phyloP scores from a whole-genome alignment of 2,888 invertebrate species.

The Dysmachus trigonus region DNA sequence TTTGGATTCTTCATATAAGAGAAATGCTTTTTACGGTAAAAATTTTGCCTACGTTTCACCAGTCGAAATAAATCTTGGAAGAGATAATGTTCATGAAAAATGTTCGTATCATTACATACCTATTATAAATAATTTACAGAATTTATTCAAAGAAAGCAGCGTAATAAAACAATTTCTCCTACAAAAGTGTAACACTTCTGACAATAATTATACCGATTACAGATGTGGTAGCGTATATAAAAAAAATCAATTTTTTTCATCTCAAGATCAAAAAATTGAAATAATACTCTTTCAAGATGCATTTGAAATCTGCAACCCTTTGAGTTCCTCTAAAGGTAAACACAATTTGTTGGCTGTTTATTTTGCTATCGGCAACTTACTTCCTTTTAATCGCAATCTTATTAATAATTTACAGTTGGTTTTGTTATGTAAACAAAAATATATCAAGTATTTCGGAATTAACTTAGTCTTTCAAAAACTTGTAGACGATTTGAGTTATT shows the following conservation, averaged over 20 bases:
- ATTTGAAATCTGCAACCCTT: conserved; percentile 47
- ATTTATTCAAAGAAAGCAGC: not conserved
- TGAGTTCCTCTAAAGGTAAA: conserved; percentile 47
- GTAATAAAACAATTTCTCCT: conserved; percentile 4
- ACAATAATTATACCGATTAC: not conserved
- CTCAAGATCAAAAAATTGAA: not conserved
- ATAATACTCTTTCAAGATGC: conserved; percentile 46
- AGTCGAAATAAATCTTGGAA: conserved; percentile 35
- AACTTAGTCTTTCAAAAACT: conserved; percentile 38
- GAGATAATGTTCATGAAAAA: conserved; percentile 42
- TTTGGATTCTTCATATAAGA: conserved; percentile 17
- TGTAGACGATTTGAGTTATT: conserved; percentile 40
- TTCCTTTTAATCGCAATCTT: conserved; percentile 10
- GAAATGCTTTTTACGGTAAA: not conserved
- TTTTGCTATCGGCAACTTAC: conserved; percentile 38
- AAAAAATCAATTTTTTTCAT: not conserved
- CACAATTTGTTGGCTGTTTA: conserved; percentile 47
- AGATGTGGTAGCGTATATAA: not conserved
- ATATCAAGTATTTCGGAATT: conserved; percentile 43
- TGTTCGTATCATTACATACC: conserved; percentile 45
- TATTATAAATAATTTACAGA: not conserved
- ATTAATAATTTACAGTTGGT: conserved; percentile 38
- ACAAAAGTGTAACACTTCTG: not conserved
- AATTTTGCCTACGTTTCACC: conserved; percentile 22
- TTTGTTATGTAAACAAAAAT: conserved; percentile 45